Conservation (phyloP, 2,888 invertebrate genomes). For the Eledone cirrhosa region DNA sequence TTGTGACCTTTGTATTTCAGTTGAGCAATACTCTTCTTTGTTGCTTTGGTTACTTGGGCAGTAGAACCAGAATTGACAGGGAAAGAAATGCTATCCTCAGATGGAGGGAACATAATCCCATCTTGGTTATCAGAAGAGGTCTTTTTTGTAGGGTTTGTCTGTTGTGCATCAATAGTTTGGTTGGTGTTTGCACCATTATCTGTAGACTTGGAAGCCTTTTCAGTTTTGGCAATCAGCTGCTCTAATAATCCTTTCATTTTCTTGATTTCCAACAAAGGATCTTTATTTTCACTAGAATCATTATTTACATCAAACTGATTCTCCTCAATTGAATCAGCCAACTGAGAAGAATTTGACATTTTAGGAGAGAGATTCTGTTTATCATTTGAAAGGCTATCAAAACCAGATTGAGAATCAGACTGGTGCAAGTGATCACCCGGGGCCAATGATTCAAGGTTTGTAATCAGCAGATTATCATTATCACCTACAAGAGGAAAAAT, state of each 20-base stretch:
- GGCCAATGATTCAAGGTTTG: too few relatives aligned
- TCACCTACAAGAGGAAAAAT: too few relatives aligned
- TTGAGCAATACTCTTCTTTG: neutral
- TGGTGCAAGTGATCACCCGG: too few relatives aligned
- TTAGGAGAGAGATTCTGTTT: too few relatives aligned
- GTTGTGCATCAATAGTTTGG: neutral
- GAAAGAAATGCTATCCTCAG: neutral
- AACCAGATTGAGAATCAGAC: too few relatives aligned
- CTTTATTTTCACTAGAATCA: too few relatives aligned
- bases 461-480: too few relatives aligned
- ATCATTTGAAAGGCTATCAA: too few relatives aligned
- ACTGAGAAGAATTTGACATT: too few relatives aligned
- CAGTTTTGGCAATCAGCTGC: constrained; percentile 47
- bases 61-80: neutral
- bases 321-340: too few relatives aligned
- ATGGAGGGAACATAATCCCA: neutral
- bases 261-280: neutral
- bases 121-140: neutral
- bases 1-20: constrained; percentile 18
- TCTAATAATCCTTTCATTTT: constrained; percentile 44
- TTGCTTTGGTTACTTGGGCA: constrained; percentile 5
- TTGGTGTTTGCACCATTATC: neutral
- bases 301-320: too few relatives aligned
- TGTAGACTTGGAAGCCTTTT: constrained; percentile 26
- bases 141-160: neutral